Evolutionary conservation across 2,888 invertebrate genomes (phyloP).

Genomic region (Clivina fossor): DNA sequence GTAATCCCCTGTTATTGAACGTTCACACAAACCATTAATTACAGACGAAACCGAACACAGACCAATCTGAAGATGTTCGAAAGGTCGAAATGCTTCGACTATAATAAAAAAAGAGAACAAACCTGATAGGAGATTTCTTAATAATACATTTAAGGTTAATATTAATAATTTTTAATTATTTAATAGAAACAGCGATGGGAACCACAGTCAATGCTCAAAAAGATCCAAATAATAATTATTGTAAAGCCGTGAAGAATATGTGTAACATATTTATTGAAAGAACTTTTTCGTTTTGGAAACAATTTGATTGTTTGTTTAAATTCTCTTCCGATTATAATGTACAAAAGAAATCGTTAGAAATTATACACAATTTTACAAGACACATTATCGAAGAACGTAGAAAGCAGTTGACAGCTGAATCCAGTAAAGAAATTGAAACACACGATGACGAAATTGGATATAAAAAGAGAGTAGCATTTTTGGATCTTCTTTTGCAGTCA

Average conservation of each 20-base stretch:
- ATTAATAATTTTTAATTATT: no score
- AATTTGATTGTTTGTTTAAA: slow-evolving; percentile 54
- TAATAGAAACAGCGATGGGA: slow-evolving; percentile 83
- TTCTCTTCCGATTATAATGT: slow-evolving; percentile 61
- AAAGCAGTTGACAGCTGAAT: slow-evolving; percentile 31
- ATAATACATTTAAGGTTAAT: no score
- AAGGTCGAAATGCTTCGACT: no score
- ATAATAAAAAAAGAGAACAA: no score
- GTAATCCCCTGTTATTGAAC: no score
- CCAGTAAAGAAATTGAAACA: slow-evolving; percentile 25
- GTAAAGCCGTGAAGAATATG: slow-evolving; percentile 65
- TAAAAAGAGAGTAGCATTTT: slow-evolving; percentile 65
- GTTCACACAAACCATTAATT: no score
- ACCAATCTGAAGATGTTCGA: no score
- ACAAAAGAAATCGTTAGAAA: slow-evolving; percentile 55
- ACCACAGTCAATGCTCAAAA: slow-evolving; percentile 70
- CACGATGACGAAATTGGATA: slow-evolving; percentile 51
- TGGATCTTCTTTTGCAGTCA: slow-evolving; percentile 65
- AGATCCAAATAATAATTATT: slow-evolving; percentile 69
- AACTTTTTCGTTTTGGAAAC: slow-evolving; percentile 54
- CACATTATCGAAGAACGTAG: slow-evolving; percentile 58
- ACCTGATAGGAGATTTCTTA: no score
- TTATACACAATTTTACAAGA: slow-evolving; percentile 59
- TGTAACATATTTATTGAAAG: slow-evolving; percentile 46
- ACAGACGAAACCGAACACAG: no score